Evolutionary conservation across 2,888 invertebrate genomes (phyloP).

Genomic region (Drosophila histrio): DNA sequence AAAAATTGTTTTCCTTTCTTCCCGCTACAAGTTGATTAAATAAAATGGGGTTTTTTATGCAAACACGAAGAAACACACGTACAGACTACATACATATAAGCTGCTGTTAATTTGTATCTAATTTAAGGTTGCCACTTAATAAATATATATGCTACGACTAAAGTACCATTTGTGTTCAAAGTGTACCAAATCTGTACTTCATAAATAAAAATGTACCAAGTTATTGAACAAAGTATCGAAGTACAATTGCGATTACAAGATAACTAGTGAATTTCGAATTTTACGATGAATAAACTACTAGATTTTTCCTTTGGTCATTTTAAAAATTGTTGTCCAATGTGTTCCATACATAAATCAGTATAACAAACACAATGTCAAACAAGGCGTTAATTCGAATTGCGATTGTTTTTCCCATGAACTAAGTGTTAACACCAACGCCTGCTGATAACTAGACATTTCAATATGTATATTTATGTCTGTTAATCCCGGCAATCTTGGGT

Average conservation of each 20-base stretch:
- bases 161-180: neutral
- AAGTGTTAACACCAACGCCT: slow-evolving; percentile 1
- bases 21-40: neutral
- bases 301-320: too few relatives aligned
- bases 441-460: slow-evolving; percentile 31
- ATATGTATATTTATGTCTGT: neutral
- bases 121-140: neutral
- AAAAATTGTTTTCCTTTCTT: neutral
- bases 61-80: neutral
- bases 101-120: neutral
- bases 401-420: slow-evolving; percentile 46
- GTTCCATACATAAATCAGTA: too few relatives aligned
- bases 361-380: slow-evolving; percentile 9
- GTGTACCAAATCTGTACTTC: neutral
- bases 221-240: too few relatives aligned
- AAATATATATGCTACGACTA: neutral
- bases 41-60: slow-evolving; percentile 7
- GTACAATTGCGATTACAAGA: too few relatives aligned
- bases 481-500: slow-evolving; percentile 13
- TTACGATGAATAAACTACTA: too few relatives aligned
- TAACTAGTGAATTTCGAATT: too few relatives aligned
- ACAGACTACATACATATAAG: neutral
- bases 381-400: slow-evolving; percentile 5
- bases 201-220: too few relatives aligned
- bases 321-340: too few relatives aligned